Conservation (phyloP, 2,113 vertebrate genomes). For the Anhinga anhinga region DNA sequence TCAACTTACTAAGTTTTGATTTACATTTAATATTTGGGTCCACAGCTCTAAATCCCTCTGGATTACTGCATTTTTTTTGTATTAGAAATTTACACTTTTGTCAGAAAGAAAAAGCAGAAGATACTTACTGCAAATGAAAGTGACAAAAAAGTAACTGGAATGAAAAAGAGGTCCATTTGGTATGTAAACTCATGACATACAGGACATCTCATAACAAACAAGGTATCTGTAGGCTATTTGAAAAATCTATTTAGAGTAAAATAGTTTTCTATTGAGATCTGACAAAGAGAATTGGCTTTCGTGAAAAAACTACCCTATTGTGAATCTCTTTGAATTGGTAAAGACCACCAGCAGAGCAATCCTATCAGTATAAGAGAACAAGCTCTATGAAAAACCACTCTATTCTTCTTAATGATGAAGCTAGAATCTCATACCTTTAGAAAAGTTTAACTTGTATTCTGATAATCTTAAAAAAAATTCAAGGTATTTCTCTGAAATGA, state of each 20-base stretch:
- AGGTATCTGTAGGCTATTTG: not conserved
- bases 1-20: conserved; percentile 48
- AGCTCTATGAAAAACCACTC: not conserved
- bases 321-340: not conserved
- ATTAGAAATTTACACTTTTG: conserved; percentile 1
- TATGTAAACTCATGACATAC: not conserved
- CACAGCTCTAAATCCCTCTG: not conserved
- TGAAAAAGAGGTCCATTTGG: not conserved
- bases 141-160: not conserved
- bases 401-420: not conserved
- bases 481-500: not conserved
- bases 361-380: not conserved
- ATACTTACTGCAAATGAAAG: conserved; percentile 6
- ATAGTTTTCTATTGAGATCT: conserved; percentile 10
- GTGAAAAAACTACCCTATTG: not conserved
- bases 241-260: conserved; percentile 7
- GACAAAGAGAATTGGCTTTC: conserved; percentile 30
- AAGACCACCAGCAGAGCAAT: conserved; percentile 47
- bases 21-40: conserved; percentile 41
- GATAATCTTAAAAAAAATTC: not conserved
- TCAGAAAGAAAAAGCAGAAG: not conserved
- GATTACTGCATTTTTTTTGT: not conserved
- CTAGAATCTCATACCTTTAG: not conserved
- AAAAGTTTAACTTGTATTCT: not conserved
- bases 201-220: not conserved